Evolutionary conservation across 2,888 invertebrate genomes (phyloP).

Genomic region (Thecocarcelia acutangulata): DNA sequence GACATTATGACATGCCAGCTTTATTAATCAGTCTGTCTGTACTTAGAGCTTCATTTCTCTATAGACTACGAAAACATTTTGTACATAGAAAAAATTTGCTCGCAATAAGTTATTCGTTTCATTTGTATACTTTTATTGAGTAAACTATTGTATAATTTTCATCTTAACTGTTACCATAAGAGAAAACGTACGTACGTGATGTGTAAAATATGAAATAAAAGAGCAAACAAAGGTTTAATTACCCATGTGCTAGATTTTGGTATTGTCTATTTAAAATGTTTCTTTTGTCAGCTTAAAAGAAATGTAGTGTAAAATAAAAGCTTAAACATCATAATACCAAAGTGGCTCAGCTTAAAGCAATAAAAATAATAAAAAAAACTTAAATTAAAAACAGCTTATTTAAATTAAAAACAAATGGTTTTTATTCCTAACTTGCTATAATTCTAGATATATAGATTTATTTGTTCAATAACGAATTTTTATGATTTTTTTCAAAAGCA

Average conservation of each 20-base stretch:
- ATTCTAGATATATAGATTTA: neutral
- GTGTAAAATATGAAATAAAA: slow-evolving; percentile 52
- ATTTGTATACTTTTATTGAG: too few relatives aligned
- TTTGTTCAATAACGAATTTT: neutral
- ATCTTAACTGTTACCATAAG: slow-evolving; percentile 14
- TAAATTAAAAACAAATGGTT: neutral
- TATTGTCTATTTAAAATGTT: slow-evolving; percentile 45
- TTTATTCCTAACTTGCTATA: neutral
- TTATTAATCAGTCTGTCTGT: too few relatives aligned
- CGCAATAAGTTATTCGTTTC: too few relatives aligned
- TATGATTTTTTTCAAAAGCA: neutral
- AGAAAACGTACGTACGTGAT: slow-evolving; percentile 19
- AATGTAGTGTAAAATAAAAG: slow-evolving; percentile 26
- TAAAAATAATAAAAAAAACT: slow-evolving; percentile 3
- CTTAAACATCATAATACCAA: slow-evolving; percentile 50
- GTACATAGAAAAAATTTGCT: too few relatives aligned
- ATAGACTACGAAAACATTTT: too few relatives aligned
- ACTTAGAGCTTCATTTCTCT: too few relatives aligned
- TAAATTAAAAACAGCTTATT: neutral
- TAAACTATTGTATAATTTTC: too few relatives aligned
- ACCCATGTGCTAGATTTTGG: slow-evolving; percentile 63
- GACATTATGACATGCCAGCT: too few relatives aligned
- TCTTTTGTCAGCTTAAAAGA: slow-evolving; percentile 29
- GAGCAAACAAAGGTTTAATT: slow-evolving; percentile 62
- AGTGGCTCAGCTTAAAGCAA: slow-evolving; percentile 18